Base-by-base conservation (phyloP, 2,888 invertebrate genomes). In the Dichetophora obliterata region DNA sequence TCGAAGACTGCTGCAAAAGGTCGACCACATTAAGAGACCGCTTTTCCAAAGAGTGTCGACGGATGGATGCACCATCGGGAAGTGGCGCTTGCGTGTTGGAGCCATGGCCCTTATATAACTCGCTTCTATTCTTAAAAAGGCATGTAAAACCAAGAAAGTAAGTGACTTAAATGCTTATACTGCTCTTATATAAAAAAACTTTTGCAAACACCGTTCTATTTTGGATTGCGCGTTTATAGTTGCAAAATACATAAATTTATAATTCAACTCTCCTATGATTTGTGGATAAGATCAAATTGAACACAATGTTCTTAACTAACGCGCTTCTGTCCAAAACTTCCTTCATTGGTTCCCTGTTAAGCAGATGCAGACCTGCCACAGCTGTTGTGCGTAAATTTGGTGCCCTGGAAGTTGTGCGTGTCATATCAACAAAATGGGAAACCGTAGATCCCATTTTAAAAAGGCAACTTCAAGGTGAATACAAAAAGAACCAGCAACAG, bases 381-480 rank as follows among this genome's bases (percentile, higher is more conserved):
- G 84, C 85, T 11, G 78, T 78, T 22, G 65, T 78, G 14, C 95
- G 95, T 4, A 89, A 91, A 16, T 87, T 91, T 81, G 90, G 82
- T 57, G 22, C 84, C 0, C 79, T 84, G 69, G 93, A 93, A 19
- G 86, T 93, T 27, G 90, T 92, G 8, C 91, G 91, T 80, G 88
- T 91, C 86, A 89, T 92, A 66, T 92, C 93, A 0, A 90, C 91
- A 80, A 91, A 92, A 82, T 95, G 95, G 95, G 91, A 91, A 73
- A 90, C 90, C 37, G 88, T 91, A 11, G 92, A 92, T 85, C 84
- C 86, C 69, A 90, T 90, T 82, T 87, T 87, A 0, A 92, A 92
- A 83, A 84, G 89, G 31, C 87, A 90, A 72, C 89, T 90, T 65
- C 89, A 90, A 48, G 91, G 91, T 70, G 91, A 92, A 82, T 95